These are phyloP conservation scores for Diuraphis noxia DNA, from an alignment of 1,140 invertebrate species.

Conservation along the genomic window DNA sequence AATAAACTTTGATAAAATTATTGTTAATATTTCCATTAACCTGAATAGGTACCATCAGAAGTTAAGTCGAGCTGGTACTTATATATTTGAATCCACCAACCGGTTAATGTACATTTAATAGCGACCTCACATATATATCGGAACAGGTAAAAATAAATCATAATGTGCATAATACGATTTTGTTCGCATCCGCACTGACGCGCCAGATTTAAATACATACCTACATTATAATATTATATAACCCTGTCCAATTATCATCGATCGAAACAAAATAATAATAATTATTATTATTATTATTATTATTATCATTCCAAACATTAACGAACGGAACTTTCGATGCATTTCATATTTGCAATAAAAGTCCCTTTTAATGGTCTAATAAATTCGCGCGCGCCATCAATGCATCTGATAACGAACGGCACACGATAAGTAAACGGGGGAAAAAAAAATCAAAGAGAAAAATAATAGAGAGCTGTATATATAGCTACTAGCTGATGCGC, in stretches of 20 bases:
- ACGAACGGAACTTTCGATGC: slow-evolving; percentile 46
- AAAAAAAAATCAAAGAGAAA: neutral
- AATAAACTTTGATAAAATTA: neutral
- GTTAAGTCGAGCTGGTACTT: neutral
- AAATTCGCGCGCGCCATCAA: slow-evolving; percentile 45
- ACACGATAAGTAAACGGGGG: slow-evolving; percentile 28
- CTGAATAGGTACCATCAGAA: neutral
- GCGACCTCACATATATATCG: neutral
- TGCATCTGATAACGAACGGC: neutral
- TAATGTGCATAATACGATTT: neutral
- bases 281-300: neutral
- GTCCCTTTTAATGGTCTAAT: slow-evolving; percentile 50
- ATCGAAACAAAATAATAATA: slow-evolving; percentile 28
- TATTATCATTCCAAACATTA: slow-evolving; percentile 24
- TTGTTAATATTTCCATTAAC: slow-evolving; percentile 1
- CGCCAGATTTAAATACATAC: neutral
- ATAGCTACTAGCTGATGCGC: too few relatives aligned
- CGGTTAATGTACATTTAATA: slow-evolving; percentile 13
- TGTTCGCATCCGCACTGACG: neutral
- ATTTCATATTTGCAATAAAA: slow-evolving; percentile 46
- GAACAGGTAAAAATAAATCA: neutral
- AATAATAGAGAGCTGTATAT: neutral
- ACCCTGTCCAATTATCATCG: neutral
- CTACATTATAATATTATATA: neutral
- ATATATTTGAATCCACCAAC: neutral